Evolutionary conservation across 1,140 invertebrate genomes (phyloP).

Genomic region (Eumeta japonica): DNA sequence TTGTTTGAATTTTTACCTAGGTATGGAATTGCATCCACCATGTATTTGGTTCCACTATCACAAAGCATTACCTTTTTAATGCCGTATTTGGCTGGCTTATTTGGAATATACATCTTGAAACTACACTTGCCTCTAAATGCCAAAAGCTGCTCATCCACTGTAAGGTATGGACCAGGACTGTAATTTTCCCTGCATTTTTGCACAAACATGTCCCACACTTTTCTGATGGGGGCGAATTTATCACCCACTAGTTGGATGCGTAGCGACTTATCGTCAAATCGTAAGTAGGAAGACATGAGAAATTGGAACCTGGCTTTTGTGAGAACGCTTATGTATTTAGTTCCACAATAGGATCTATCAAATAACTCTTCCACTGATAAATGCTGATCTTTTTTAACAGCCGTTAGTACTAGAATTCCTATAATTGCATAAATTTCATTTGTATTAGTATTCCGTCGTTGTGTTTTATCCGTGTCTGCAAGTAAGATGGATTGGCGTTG

Average conservation of each 20-base stretch:
- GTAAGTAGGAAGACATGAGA: too few relatives aligned
- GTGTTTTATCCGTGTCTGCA: too few relatives aligned
- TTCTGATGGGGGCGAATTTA: slow-evolving; percentile 24
- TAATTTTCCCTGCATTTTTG: slow-evolving; percentile 22
- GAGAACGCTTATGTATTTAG: too few relatives aligned
- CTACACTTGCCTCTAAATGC: slow-evolving; percentile 24
- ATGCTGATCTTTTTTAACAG: too few relatives aligned
- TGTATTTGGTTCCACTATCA: slow-evolving; percentile 28
- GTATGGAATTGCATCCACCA: slow-evolving; percentile 32
- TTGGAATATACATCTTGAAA: slow-evolving; percentile 30
- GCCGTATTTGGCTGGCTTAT: slow-evolving; percentile 33
- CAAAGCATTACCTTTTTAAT: slow-evolving; percentile 28
- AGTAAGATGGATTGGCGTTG: too few relatives aligned
- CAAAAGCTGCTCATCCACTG: slow-evolving; percentile 32
- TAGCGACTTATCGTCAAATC: slow-evolving; percentile 21
- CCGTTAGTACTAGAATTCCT: too few relatives aligned
- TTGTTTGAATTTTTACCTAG: slow-evolving; percentile 23
- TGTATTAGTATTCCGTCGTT: too few relatives aligned
- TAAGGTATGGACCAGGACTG: slow-evolving; percentile 3
- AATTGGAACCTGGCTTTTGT: too few relatives aligned
- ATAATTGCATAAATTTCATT: too few relatives aligned
- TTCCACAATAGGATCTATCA: too few relatives aligned
- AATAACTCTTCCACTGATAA: too few relatives aligned
- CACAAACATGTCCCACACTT: slow-evolving; percentile 27
- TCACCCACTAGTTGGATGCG: slow-evolving; percentile 18